phyloP scores from a whole-genome alignment of 92 coral and sea anemone species.

The Parazoanthus swiftii region DNA sequence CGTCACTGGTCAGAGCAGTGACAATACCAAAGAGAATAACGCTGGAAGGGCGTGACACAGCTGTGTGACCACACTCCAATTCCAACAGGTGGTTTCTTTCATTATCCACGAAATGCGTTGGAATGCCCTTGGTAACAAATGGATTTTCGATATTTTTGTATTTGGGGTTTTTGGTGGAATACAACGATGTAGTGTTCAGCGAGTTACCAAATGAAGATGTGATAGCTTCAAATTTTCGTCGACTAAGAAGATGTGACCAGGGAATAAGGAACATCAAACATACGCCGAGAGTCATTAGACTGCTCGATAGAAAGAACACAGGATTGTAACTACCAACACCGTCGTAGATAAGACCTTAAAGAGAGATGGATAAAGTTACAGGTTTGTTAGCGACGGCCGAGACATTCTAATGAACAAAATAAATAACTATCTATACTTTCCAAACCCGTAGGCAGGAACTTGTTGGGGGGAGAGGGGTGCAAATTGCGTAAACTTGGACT shows the following conservation, averaged over 20 bases:
- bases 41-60: constrained; percentile 25
- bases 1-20: constrained; percentile 51
- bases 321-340: constrained; percentile 72
- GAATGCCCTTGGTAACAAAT: neutral
- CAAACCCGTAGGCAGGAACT: too few species aligned
- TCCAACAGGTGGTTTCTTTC: constrained; percentile 13
- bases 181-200: too few species aligned
- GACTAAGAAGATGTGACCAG: constrained; percentile 8
- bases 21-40: constrained; percentile 75
- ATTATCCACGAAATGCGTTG: neutral
- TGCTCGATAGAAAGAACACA: constrained; percentile 78
- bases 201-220: neutral
- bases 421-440: too few species aligned
- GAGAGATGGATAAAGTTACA: neutral
- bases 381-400: too few species aligned
- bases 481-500: too few species aligned
- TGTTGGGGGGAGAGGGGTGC: too few species aligned
- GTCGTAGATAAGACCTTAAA: constrained; percentile 79
- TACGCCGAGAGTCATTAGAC: constrained; percentile 64
- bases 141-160: neutral
- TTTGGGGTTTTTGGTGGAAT: neutral
- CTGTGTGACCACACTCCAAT: neutral
- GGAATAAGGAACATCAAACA: constrained; percentile 84
- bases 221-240: neutral
- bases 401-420: neutral